phyloP scores from a whole-genome alignment of 2,888 invertebrate genomes.

The Chironomus riparius region DNA sequence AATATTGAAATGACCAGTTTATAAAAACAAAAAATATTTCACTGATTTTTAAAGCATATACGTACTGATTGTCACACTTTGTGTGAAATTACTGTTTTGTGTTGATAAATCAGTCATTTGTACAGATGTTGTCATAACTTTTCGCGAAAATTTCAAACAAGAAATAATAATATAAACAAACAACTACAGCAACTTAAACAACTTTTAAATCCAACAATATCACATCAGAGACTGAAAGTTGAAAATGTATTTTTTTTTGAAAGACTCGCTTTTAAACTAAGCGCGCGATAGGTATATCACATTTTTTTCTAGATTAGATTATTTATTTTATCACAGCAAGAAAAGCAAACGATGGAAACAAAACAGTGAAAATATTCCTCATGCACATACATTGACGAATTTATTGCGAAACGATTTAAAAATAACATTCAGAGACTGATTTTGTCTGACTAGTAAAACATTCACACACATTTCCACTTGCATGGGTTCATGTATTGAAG shows the following conservation, averaged over 20 bases:
- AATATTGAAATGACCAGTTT: too few relatives aligned
- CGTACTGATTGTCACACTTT: not conserved
- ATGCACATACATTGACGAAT: not conserved
- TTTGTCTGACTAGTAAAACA: not conserved
- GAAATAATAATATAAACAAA: not conserved
- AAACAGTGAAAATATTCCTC: not conserved
- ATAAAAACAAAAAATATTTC: too few relatives aligned
- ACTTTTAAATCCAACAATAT: not conserved
- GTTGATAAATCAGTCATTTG: not conserved
- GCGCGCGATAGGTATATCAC: too few relatives aligned
- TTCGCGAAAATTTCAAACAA: not conserved
- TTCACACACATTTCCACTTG: not conserved
- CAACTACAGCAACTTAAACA: not conserved
- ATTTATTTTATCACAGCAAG: constrained; percentile 16
- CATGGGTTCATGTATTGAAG: too few relatives aligned
- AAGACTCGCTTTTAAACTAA: too few relatives aligned
- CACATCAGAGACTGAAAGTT: not conserved
- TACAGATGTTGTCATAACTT: not conserved
- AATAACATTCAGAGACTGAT: not conserved
- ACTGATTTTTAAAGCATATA: too few relatives aligned
- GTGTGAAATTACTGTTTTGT: not conserved
- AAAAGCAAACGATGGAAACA: not conserved
- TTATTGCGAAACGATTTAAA: not conserved
- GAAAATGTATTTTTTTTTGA: too few relatives aligned
- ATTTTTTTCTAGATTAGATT: constrained; percentile 10